Conservation (phyloP, 2,797 vertebrate genomes). For the Luscinia luscinia region DNA sequence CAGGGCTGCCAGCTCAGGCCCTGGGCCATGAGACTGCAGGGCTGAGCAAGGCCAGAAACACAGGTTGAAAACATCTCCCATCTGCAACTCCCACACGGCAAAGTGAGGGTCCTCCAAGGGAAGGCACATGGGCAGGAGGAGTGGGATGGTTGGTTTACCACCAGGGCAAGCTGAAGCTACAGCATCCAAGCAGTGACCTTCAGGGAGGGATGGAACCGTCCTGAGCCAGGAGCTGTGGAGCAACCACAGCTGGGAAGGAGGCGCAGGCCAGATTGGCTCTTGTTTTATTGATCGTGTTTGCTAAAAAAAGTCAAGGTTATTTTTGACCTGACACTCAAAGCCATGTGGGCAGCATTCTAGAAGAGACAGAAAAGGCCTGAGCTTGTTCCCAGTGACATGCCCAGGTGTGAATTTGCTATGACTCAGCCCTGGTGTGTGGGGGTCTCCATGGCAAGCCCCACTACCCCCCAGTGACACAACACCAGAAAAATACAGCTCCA, state of each 20-base stretch:
- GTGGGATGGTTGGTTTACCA: background rate
- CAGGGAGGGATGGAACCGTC: background rate
- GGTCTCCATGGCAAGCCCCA: rapidly evolving
- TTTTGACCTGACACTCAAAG: constrained; percentile 52
- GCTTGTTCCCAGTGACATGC: background rate
- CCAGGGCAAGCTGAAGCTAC: background rate
- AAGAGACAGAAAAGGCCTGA: background rate
- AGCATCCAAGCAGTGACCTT: background rate
- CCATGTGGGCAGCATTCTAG: constrained; percentile 15
- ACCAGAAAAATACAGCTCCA: background rate
- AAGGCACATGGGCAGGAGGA: background rate
- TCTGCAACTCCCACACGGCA: background rate
- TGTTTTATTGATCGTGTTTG: constrained; percentile 52
- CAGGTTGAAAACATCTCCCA: background rate
- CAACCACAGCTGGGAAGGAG: constrained; percentile 49
- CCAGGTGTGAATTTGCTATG: background rate
- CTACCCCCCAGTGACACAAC: background rate
- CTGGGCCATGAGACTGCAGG: background rate
- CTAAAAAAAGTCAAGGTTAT: constrained; percentile 58
- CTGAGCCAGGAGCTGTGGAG: background rate
- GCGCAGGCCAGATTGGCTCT: constrained; percentile 15
- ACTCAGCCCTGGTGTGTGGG: background rate
- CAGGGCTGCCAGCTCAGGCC: background rate
- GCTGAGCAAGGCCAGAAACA: background rate
- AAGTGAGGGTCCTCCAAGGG: background rate